Evolutionary conservation across 2,797 vertebrate species (phyloP), one percentile per base, ranked within the genome.

Genomic region (Chrosomus eos): DNA sequence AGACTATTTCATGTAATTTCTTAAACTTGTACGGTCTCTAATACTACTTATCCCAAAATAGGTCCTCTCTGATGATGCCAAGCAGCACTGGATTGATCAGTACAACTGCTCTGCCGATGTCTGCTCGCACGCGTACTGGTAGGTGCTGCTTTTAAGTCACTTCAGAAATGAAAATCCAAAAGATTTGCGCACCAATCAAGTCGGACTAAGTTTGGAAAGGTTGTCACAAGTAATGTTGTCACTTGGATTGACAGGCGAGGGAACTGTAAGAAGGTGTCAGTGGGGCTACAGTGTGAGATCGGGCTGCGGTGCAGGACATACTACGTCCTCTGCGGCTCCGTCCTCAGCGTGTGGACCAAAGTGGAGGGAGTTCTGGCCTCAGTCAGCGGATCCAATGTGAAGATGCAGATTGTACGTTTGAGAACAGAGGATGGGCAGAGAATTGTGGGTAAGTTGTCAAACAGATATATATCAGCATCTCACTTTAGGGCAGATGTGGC

Each of bases 101-200:
- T 97, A 97, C 93, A 96, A 92, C 70, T 97, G 96, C 3, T 99
- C 98, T 26, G 97, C 97, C 1, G 96, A 97, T 33, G 97, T 97
- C 84, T 99, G 98, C 88, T 97, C 97, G 70, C 98, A 99, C 19
- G 97, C 98, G 0, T 99, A 96, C n/a, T 99, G 98, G 98, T 99
- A 89, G 82, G 96, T 91, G 0, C n/a, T 62, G 4, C 2, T 45
- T 13, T 72, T 5, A 36, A 53, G 2, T 76, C 23, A 11, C 28
- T 13, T 79, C 23, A 81, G 33, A 31, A 55, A 43, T 33, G 4
- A 16, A 81, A 31, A 68, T 43, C 21, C 23, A 33, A 28, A 21
- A 3, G 14, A 82, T 48, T 64, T 31, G 55, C 1, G 26, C 1
- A 3, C 58, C 16, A n/a, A 6, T 60, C 26, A 7, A 28, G 26